Evolutionary conservation across 2,113 vertebrate genomes (phyloP), one percentile per base, ranked within the genome.

Genomic region (Thinocorus orbignyianus): DNA sequence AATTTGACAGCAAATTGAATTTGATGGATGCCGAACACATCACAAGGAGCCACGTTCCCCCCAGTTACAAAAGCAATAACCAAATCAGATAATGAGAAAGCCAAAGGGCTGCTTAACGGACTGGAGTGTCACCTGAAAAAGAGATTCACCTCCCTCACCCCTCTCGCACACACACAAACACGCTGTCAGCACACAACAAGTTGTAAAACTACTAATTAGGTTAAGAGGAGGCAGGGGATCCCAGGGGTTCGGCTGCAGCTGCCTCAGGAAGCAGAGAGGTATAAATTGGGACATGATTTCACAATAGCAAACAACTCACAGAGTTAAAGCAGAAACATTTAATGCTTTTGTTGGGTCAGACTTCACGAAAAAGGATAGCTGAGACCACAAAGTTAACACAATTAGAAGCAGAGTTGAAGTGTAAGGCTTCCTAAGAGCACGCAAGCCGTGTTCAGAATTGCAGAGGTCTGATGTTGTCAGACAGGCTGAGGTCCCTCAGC

Each of bases 191-290:
- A 12, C 70, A 91, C 84, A 89, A 90, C 3, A 1, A 96, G 94
- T 79, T 97, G 95, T 96, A 95, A 96, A 97, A 97, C 83, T 95
- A 81, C 93, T 95, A 97, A 97, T 97, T 96, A 95, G 95, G 77
- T 91, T 78, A 96, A 95, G 93, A 92, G 94, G 86, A 96, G 84
- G 91, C 35, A 7, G 78, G 46, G 30, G 57, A 89, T 95, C 95
- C 96, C 95, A 86, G 66, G 96, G 93, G 96, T 74, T 91, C 89
- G 86, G 73, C 89, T 94, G 3, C 96, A 97, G 96, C 94, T 97
- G 96, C 87, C 95, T 96, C 93, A 76, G 93, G 86, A 96, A 97
- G 95, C 83, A 91, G 10, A 77, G 93, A 95, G 24, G 69, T 89
- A 95, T 89, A 91, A 95, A 93, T 35, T 64, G 94, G 79, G 95